These are phyloP conservation scores for Platycnemis pennipes DNA, from an alignment of 2,888 invertebrate species.

Conservation along the genomic window DNA sequence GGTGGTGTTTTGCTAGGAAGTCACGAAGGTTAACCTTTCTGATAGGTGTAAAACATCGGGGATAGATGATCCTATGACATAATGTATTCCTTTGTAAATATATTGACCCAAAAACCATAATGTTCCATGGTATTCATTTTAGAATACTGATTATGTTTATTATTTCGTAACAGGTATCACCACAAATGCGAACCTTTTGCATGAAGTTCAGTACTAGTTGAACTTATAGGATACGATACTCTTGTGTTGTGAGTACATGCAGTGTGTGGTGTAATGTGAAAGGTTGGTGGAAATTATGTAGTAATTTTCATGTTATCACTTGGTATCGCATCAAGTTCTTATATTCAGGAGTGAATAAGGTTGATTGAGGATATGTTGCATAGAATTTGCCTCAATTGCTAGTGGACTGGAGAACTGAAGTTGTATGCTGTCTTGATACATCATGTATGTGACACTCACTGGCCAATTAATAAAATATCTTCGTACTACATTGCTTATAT, in stretches of 20 bases:
- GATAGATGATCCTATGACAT: conserved; percentile 64
- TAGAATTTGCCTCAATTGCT: conserved; percentile 45
- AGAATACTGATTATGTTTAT: conserved; percentile 65
- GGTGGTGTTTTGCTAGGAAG: conserved; percentile 68
- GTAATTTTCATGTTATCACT: conserved; percentile 59
- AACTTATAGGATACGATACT: conserved; percentile 49
- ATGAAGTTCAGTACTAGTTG: conserved; percentile 9
- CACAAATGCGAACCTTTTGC: conserved; percentile 42
- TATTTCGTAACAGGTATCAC: conserved; percentile 47
- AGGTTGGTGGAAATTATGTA: conserved; percentile 47
- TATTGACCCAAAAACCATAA: conserved; percentile 42
- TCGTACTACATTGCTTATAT: conserved; percentile 1
- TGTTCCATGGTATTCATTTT: conserved; percentile 66
- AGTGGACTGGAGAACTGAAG: conserved; percentile 30
- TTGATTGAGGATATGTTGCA: conserved; percentile 23
- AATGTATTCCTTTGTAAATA: conserved; percentile 60
- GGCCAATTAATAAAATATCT: conserved; percentile 64
- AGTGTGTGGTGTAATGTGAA: conserved; percentile 60
- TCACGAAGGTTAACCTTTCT: conserved; percentile 49
- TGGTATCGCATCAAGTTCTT: conserved; percentile 60
- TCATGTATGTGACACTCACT: conserved; percentile 57
- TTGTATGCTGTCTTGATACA: conserved; percentile 43
- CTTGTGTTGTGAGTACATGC: conserved; percentile 59
- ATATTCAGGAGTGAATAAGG: conserved; percentile 42
- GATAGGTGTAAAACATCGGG: conserved; percentile 65